Evolutionary conservation across 2,797 vertebrate species (phyloP), one percentile per base, ranked within the genome.

Genomic region (Dendrocincla fuliginosa): DNA sequence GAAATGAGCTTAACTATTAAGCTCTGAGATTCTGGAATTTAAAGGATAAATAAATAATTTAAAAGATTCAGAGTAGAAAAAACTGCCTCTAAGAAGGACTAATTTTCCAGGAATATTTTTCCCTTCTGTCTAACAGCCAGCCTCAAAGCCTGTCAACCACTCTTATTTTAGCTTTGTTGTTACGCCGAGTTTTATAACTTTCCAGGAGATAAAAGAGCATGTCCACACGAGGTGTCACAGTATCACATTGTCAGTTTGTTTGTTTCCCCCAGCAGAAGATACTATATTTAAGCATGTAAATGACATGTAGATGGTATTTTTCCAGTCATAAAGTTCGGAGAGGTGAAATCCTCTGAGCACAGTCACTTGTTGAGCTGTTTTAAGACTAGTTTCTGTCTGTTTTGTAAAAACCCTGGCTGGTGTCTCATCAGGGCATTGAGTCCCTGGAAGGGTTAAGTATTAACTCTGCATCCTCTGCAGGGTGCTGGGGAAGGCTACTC

Each of bases 281-380:
- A 89, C 98, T 98, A 98, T 98, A 97, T 98, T 98, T 98, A 98
- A 98, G 97, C 97, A 95, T 95, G 96, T 96, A 97, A 98, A 97
- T 98, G 97, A 97, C 97, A 98, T 97, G 95, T 95, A 97, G 96
- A 97, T 96, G 97, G 97, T 97, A 97, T 97, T 97, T 97, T 98
- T 97, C 97, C 97, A 97, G 93, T 97, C 96, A 18, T 97, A 96
- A 97, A 98, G 93, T 95, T 97, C n/a, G 30, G 92, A 97, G 96
- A 97, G 95, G 97, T 96, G 96, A 87, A 97, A 92, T 95, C 93
- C 55, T 6, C 80, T 25, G 44, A 84, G 75, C 56, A 24, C 69
- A 37, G 96, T 93, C 85, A 14, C 68, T 96, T 87, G 94, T 91
- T 37, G 59, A 87, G 88, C 94, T 95, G 78, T 96, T 97, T 95